Conservation (phyloP, 2,888 invertebrate species). For the Leptinotarsa haldemani region DNA sequence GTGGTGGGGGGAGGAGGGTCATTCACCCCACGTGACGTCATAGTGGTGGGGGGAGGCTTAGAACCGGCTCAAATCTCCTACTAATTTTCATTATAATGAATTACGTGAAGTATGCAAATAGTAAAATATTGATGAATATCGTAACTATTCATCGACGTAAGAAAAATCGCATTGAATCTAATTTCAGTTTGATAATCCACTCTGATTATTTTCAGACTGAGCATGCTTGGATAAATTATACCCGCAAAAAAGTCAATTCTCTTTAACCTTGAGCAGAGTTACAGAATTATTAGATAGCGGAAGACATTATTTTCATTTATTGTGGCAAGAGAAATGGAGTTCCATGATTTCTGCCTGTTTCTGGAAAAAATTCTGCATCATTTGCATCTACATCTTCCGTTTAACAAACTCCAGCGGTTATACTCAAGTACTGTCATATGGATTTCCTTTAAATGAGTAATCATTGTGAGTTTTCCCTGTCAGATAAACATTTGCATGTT, state of each 20-base stretch:
- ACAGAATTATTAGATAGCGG: slow-evolving; percentile 2
- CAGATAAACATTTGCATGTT: neutral
- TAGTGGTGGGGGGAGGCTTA: too few relatives aligned
- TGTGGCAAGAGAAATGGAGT: slow-evolving; percentile 5
- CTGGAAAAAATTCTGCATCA: neutral
- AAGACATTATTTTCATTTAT: slow-evolving; percentile 2
- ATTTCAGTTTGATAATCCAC: neutral
- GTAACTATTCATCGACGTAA: neutral
- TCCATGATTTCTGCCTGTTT: neutral
- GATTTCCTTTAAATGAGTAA: neutral
- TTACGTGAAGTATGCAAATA: slow-evolving; percentile 7
- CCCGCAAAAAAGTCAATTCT: neutral
- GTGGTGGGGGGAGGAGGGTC: too few relatives aligned
- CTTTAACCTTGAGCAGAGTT: too few relatives aligned
- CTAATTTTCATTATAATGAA: slow-evolving; percentile 2
- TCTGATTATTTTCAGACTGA: slow-evolving; percentile 7
- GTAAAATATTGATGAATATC: neutral
- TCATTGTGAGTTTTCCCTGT: neutral
- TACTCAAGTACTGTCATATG: neutral
- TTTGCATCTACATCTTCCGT: neutral
- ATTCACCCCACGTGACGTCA: too few relatives aligned
- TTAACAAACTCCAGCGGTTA: neutral
- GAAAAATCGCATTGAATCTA: neutral
- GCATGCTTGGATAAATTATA: neutral
- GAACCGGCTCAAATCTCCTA: too few relatives aligned